phyloP scores from a whole-genome alignment of 2,797 vertebrate species.

The Salmo trutta region DNA sequence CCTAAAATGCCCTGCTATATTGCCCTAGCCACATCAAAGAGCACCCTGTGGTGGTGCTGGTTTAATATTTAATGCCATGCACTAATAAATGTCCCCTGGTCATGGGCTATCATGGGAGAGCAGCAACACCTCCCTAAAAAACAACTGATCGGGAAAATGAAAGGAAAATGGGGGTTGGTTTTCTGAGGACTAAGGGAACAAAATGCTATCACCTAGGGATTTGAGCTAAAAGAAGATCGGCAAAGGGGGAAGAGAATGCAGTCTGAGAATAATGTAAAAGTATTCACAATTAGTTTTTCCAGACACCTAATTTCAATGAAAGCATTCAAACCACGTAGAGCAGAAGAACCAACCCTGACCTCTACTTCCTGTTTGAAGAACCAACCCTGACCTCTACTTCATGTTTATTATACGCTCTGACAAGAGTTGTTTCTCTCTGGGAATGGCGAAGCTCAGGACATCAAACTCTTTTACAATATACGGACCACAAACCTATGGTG shows the following conservation, averaged over 20 bases:
- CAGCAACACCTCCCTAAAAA: conserved; percentile 9
- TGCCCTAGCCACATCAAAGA: conserved; percentile 54
- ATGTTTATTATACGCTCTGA: not conserved
- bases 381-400: not conserved
- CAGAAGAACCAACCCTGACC: not conserved
- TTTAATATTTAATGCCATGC: conserved; percentile 37
- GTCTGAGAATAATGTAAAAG: not conserved
- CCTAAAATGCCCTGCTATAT: conserved; percentile 46
- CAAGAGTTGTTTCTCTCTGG: not conserved
- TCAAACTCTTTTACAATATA: not conserved
- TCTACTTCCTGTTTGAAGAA: not conserved
- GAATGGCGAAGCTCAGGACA: not conserved
- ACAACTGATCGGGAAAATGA: conserved; percentile 33
- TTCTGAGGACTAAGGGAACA: not conserved
- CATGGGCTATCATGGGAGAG: conserved; percentile 12
- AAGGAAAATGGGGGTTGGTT: not conserved
- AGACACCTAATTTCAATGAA: not conserved
- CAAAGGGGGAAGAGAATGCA: not conserved
- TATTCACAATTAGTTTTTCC: not conserved
- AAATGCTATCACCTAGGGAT: not conserved
- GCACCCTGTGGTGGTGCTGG: conserved; percentile 2
- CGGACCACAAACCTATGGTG: not conserved
- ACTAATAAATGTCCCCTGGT: conserved; percentile 28
- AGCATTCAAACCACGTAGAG: not conserved
- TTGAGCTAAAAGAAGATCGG: not conserved